A percentile compares a stretch with the other conserved stretches of the same genome.
Conservation (phyloP, 1,140 invertebrate genomes). For the Anagrus nilaparvatae region DNA sequence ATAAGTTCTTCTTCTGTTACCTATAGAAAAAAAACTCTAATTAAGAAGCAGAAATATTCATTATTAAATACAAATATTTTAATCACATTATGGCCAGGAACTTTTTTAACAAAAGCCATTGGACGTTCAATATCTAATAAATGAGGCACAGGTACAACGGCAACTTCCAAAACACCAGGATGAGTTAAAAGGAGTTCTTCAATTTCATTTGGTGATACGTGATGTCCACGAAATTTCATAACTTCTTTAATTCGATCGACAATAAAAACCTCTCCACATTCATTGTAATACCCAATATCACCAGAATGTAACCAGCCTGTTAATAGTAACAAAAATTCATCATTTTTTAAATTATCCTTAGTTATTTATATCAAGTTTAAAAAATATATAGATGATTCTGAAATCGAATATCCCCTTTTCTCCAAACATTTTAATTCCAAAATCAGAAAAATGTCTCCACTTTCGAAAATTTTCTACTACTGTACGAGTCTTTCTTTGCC, state of each 20-base stretch:
- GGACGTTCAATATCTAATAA: slow-evolving; percentile 43
- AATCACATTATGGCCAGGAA: slow-evolving; percentile 11
- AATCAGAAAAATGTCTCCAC: no score
- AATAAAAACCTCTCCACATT: slow-evolving; percentile 41
- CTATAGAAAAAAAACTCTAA: slow-evolving; percentile 10
- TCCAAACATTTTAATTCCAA: no score
- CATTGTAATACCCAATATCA: slow-evolving; percentile 45
- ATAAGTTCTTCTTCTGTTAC: slow-evolving; percentile 23
- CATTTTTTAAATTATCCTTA: no score
- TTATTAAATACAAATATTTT: not conserved
- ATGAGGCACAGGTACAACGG: slow-evolving; percentile 50
- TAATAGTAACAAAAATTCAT: no score
- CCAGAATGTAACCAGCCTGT: slow-evolving; percentile 49
- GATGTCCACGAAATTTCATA: slow-evolving; percentile 49
- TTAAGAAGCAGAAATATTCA: not conserved
- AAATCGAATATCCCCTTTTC: no score
- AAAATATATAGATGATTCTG: no score
- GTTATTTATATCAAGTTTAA: no score
- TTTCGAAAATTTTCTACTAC: no score
- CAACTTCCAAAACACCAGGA: slow-evolving; percentile 46
- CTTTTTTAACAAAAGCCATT: slow-evolving; percentile 42
- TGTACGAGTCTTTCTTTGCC: no score
- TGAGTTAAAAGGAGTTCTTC: slow-evolving; percentile 47
- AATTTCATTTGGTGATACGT: slow-evolving; percentile 50
- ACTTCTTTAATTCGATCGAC: slow-evolving; percentile 50